phyloP scores from a whole-genome alignment of 2,113 vertebrate species.

The Chaetorhynchus papuensis region DNA sequence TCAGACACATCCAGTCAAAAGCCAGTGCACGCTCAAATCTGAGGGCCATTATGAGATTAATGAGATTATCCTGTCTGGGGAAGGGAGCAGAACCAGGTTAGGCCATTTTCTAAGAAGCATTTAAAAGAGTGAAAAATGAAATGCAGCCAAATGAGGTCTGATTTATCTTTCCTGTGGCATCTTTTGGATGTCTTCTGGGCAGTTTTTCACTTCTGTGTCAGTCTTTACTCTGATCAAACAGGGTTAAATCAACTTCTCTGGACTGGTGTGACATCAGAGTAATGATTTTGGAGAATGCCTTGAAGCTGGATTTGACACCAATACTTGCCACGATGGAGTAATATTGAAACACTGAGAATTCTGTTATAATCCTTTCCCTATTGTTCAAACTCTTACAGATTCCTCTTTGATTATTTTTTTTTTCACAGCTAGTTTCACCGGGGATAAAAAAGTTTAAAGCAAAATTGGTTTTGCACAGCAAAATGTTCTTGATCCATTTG shows the following conservation, averaged over 20 bases:
- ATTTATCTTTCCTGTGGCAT: background rate
- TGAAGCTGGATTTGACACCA: background rate
- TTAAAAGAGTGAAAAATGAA: background rate
- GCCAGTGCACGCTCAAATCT: background rate
- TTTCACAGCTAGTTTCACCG: background rate
- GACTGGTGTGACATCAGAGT: background rate
- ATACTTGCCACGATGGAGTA: background rate
- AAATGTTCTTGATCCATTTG: background rate
- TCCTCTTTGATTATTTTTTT: background rate
- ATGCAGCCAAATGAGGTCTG: background rate
- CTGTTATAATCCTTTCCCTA: background rate
- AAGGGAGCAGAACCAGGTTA: slow-evolving; percentile 36
- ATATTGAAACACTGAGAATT: background rate
- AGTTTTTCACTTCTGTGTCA: background rate
- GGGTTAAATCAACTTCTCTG: background rate
- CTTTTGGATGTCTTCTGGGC: background rate
- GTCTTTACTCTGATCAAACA: background rate
- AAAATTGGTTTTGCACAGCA: background rate
- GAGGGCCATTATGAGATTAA: slow-evolving; percentile 43
- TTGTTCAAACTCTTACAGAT: background rate
- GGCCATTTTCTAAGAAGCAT: background rate
- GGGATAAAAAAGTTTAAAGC: background rate
- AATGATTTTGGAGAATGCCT: background rate
- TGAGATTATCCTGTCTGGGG: slow-evolving; percentile 50
- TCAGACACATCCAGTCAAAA: background rate